Base-by-base conservation (phyloP, 53 echinoderm and acorn worm species). In the Paelopatides confundens region DNA sequence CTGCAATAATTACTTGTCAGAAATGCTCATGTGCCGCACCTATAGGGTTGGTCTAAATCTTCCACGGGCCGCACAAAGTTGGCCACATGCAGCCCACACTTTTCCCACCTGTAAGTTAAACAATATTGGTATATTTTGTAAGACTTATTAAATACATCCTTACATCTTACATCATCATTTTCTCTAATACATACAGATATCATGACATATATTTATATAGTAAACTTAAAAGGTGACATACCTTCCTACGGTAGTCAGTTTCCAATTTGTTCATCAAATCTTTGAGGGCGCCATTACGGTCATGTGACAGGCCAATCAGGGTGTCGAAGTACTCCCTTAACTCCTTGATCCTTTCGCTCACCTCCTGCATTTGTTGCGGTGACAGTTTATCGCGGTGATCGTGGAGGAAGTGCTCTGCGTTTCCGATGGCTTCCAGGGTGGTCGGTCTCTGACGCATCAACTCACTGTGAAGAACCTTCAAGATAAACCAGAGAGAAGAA, bases 311-410 rank as follows among this genome's bases (percentile, higher is more conserved):
- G 3, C 89, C 94, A 7, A 93, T 92, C 62, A 98, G 71, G 63
- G 96, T 93, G 69, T 98, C 95, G 43, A 95, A 98, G 82, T 94
- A 92, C 87, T 98, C 95, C 13, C 95, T 37, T 34, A 98, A 92
- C 81, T 94, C 98, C 28, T 90, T 88, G 82, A 93, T 92, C 77
- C 92, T 88, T 29, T 94, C 77, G 74, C 91, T 91, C 95, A 98
- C 93, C 87, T 95, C 95, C 13, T 92, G 88, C 0, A 90, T 71
- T 81, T 98, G 98, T 5, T 92, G 88, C 0, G 94, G 92, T 17
- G 93, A 92, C 28, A 98, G 92, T 90, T 98, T 95, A 82, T 91
- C 87, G 0, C 90, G 94, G 67, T 91, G 90, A 88, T 98, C 98
- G 21, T 94, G 93, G 1, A 97, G 89, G 87, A 98, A 92, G 81